phyloP scores from a whole-genome alignment of 1,140 invertebrate genomes.

The Drepana arcuata region DNA sequence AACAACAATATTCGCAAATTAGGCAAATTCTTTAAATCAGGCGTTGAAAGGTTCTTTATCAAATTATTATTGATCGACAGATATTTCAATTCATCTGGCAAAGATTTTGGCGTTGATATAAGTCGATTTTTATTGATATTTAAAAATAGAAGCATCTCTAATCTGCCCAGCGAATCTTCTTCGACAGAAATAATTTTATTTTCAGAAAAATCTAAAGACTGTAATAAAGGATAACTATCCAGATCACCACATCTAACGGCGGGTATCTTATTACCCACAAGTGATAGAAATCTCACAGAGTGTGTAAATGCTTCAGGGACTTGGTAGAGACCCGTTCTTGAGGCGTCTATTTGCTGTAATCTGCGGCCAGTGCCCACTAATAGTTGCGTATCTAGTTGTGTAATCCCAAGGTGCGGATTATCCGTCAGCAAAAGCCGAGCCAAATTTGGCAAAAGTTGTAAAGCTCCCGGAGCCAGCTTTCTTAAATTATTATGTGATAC shows the following conservation, averaged over 20 bases:
- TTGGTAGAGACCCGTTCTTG: constrained; percentile 82
- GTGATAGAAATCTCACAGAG: constrained; percentile 84
- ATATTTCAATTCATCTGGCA: constrained; percentile 67
- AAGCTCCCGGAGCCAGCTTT: constrained; percentile 78
- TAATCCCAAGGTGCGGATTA: constrained; percentile 76
- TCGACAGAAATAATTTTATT: constrained; percentile 85
- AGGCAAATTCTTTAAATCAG: constrained; percentile 80
- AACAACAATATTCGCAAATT: constrained; percentile 81
- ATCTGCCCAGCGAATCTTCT: constrained; percentile 87
- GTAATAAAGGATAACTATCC: constrained; percentile 89
- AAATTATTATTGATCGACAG: constrained; percentile 71
- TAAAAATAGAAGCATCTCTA: constrained; percentile 84
- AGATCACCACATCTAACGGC: constrained; percentile 87
- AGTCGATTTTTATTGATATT: constrained; percentile 86
- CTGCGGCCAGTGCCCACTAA: constrained; percentile 80
- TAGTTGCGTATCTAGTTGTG: constrained; percentile 73
- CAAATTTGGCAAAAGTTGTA: constrained; percentile 82
- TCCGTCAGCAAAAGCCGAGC: constrained; percentile 83
- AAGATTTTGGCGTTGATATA: constrained; percentile 73
- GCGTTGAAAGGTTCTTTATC: constrained; percentile 75
- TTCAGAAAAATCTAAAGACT: constrained; percentile 84
- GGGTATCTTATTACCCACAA: constrained; percentile 83
- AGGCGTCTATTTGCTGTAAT: constrained; percentile 86
- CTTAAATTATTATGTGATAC: constrained; percentile 84
- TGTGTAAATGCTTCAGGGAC: constrained; percentile 89